Conservation (phyloP, 2,113 vertebrate species). For the Verasper variegatus region DNA sequence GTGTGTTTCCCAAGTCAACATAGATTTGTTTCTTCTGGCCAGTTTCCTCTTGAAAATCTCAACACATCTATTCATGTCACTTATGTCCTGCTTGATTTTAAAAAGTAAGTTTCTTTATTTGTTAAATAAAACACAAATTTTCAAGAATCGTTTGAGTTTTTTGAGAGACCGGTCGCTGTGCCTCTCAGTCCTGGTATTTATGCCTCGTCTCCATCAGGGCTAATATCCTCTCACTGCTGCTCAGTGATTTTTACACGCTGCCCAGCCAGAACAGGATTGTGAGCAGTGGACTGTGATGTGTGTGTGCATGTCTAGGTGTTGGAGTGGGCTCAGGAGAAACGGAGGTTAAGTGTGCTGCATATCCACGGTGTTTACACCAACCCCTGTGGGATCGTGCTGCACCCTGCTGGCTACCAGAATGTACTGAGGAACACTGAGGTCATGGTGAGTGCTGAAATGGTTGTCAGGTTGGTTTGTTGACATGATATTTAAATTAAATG, state of each 20-base stretch:
- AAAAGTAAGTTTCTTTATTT: neutral
- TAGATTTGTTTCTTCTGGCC: neutral
- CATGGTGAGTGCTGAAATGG: constrained; percentile 85
- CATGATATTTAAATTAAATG: no score
- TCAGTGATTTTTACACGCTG: constrained; percentile 56
- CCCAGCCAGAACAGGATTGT: constrained; percentile 77
- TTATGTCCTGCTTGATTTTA: neutral
- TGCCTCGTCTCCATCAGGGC: constrained; percentile 72
- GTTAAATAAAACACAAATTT: constrained; percentile 8
- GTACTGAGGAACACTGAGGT: constrained; percentile 95
- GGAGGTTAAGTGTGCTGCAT: constrained; percentile 92
- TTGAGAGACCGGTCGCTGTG: constrained; percentile 35
- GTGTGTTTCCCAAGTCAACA: neutral
- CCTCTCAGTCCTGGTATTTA: constrained; percentile 81
- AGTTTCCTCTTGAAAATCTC: neutral
- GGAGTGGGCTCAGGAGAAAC: constrained; percentile 97
- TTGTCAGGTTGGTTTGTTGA: neutral
- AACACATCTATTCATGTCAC: neutral
- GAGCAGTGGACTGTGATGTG: constrained; percentile 69
- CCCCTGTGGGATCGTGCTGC: constrained; percentile 94
- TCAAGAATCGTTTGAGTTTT: constrained; percentile 22
- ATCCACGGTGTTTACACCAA: constrained; percentile 98
- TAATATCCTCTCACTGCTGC: constrained; percentile 66
- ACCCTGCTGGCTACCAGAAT: constrained; percentile 95
- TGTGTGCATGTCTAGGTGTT: constrained; percentile 85